phyloP scores from a whole-genome alignment of 2,888 invertebrate species.

The Nowickia ferox region DNA sequence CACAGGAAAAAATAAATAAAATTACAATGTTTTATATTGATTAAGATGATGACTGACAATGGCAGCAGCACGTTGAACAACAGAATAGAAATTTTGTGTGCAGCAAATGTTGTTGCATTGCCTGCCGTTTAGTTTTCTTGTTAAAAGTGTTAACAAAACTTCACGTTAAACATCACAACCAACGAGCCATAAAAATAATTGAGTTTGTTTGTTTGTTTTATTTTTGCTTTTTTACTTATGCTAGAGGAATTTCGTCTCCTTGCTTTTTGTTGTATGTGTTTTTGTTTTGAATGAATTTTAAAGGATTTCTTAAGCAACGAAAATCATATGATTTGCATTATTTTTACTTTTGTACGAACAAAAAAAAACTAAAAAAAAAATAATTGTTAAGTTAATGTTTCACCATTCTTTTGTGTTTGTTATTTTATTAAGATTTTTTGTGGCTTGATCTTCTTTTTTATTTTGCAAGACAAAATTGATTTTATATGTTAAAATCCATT shows the following conservation, averaged over 20 bases:
- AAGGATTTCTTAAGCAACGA: conserved; percentile 13
- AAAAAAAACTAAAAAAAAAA: not conserved
- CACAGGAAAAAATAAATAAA: not conserved
- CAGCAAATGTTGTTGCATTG: not conserved
- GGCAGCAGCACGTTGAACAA: not conserved
- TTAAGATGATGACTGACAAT: conserved; percentile 36
- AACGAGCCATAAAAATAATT: conserved; percentile 57
- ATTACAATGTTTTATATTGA: conserved; percentile 50
- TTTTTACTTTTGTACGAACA: conserved; percentile 14
- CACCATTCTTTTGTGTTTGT: conserved; percentile 60
- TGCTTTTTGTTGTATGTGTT: not conserved
- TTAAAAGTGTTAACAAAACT: conserved; percentile 63
- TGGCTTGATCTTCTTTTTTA: not conserved
- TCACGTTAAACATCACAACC: conserved; percentile 43
- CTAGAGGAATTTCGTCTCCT: conserved; percentile 20
- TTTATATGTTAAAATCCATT: conserved; percentile 69
- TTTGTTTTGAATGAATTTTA: conserved; percentile 16
- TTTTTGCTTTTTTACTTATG: not conserved
- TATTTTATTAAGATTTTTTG: conserved; percentile 17
- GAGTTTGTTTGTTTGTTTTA: conserved; percentile 40
- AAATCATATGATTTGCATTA: conserved; percentile 58
- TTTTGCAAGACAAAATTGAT: conserved; percentile 51
- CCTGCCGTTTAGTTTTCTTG: conserved; percentile 26
- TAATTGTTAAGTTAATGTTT: conserved; percentile 62
- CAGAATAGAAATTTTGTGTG: conserved; percentile 1